Evolutionary conservation across 2,113 vertebrate genomes (phyloP).

Genomic region (Pan paniscus): DNA sequence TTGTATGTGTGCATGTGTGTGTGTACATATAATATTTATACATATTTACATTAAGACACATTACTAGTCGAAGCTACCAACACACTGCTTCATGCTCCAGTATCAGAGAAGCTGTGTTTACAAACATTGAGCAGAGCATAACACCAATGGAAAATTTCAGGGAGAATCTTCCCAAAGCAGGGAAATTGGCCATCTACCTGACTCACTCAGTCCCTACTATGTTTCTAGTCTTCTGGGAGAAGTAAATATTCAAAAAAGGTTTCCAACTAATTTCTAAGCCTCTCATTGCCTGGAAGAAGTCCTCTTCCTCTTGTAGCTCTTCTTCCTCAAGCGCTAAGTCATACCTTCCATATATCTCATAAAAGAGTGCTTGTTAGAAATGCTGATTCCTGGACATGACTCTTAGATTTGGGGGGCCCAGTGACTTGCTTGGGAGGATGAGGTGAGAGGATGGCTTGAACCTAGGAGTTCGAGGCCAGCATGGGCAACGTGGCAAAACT

Average conservation of each 20-base stretch:
- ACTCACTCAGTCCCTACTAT: background rate
- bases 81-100: background rate
- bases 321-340: background rate
- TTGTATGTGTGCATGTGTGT: background rate
- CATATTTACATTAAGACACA: conserved; percentile 49
- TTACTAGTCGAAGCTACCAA: conserved; percentile 13
- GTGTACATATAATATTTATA: background rate
- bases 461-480: too few relatives aligned
- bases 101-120: background rate
- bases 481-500: too few relatives aligned
- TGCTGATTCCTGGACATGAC: background rate
- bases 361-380: background rate
- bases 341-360: background rate
- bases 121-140: background rate
- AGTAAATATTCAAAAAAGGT: background rate
- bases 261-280: background rate
- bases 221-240: background rate
- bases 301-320: background rate
- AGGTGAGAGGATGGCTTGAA: too few relatives aligned
- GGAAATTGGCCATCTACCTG: background rate
- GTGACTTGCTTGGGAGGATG: background rate
- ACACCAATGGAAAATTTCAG: background rate
- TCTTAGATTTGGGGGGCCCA: background rate
- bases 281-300: background rate
- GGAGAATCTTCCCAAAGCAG: background rate